A percentile compares a stretch with the other conserved stretches of the same genome.
phyloP scores from a whole-genome alignment of 1,140 invertebrate species.

The Lepidurus apus region DNA sequence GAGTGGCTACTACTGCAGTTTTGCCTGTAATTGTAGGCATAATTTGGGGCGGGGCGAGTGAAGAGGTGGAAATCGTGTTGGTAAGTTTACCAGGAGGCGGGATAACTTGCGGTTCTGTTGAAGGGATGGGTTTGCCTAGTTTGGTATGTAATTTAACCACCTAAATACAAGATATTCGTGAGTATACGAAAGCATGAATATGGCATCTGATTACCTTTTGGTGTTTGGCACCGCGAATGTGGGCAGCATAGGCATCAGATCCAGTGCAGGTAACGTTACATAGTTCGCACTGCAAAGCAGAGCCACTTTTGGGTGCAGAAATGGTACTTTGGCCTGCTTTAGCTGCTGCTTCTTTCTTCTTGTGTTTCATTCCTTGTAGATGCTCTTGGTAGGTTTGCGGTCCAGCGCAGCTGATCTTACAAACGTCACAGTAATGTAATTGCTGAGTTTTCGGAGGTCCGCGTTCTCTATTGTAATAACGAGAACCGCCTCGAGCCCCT shows the following conservation, averaged over 20 bases:
- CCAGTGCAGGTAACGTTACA: constrained; percentile 98
- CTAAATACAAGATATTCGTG: constrained; percentile 39
- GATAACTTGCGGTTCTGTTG: constrained; percentile 82
- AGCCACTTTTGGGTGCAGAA: constrained; percentile 43
- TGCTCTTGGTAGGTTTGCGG: constrained; percentile 89
- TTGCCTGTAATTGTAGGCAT: constrained; percentile 43
- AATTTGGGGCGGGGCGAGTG: constrained; percentile 23
- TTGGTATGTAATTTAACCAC: constrained; percentile 93
- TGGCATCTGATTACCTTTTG: constrained; percentile 61
- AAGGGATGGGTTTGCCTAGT: constrained; percentile 94
- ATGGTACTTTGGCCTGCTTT: constrained; percentile 56
- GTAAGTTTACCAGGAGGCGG: constrained; percentile 33
- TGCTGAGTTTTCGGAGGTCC: constrained; percentile 83
- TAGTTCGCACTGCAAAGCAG: constrained; percentile 55
- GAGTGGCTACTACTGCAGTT: constrained; percentile 61
- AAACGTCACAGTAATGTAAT: constrained; percentile 91
- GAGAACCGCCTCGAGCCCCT: not conserved
- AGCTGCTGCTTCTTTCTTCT: constrained; percentile 90
- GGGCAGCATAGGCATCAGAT: constrained; percentile 94
- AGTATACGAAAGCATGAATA: not conserved
- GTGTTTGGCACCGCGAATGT: constrained; percentile 95
- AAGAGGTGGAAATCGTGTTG: constrained; percentile 28
- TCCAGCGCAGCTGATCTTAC: constrained; percentile 90
- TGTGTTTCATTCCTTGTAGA: constrained; percentile 96
- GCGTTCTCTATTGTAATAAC: constrained; percentile 28